A percentile compares a stretch with the other conserved stretches of the same genome.
phyloP scores from a whole-genome alignment of 2,797 vertebrate species.

The Enteromius argenteus region DNA sequence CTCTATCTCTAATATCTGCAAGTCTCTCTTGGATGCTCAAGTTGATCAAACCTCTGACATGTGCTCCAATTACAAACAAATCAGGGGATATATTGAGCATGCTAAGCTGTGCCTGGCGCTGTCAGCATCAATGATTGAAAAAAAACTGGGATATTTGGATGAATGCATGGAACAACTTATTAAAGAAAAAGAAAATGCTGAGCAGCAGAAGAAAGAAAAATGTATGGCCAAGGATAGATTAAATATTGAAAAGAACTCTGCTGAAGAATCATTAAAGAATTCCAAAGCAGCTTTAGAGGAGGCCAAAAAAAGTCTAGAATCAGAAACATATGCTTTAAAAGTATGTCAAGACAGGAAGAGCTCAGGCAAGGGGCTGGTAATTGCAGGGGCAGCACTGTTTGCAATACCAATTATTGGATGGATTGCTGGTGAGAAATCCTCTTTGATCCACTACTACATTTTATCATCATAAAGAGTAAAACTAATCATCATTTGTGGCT shows the following conservation, averaged over 20 bases:
- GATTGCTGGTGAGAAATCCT: conserved; percentile 34
- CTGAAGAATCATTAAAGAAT: background rate
- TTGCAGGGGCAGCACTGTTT: background rate
- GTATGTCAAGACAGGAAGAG: background rate
- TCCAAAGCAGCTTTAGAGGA: background rate
- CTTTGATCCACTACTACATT: background rate
- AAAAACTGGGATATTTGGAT: conserved; percentile 14
- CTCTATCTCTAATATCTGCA: conserved; percentile 4
- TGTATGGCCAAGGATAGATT: background rate
- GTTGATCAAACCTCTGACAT: conserved; percentile 10
- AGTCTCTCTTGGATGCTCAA: background rate
- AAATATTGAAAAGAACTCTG: background rate
- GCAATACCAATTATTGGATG: background rate
- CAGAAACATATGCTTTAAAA: background rate
- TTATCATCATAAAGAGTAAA: background rate
- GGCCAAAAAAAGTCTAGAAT: background rate
- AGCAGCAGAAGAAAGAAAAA: conserved; percentile 1
- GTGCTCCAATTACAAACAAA: conserved; percentile 30
- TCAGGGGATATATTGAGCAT: conserved; percentile 29
- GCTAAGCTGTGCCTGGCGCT: background rate
- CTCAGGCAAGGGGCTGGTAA: background rate
- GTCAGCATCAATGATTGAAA: background rate
- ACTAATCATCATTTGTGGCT: background rate
- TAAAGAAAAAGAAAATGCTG: background rate
- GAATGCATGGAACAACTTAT: background rate